Conservation (phyloP, 1,140 invertebrate genomes). For the Rhizoglyphus robini region DNA sequence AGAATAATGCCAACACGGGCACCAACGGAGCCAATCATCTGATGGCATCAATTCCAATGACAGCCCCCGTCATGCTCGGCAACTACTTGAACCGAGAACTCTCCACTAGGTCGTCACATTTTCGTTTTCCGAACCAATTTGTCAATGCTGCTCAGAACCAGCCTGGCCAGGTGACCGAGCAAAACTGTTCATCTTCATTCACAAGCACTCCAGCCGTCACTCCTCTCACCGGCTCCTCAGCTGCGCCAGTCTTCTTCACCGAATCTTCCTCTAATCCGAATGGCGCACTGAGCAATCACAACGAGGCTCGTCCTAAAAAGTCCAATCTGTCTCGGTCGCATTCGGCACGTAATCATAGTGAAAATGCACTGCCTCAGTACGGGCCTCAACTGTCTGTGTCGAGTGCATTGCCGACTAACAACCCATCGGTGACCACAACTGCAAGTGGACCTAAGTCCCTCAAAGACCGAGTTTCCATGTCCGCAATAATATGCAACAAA, state of each 20-base stretch:
- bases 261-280: too few relatives aligned
- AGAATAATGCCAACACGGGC: too few relatives aligned
- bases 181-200: not conserved
- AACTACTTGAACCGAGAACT: not conserved
- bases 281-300: too few relatives aligned
- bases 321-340: not conserved
- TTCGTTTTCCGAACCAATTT: not conserved
- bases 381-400: not conserved
- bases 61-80: not conserved
- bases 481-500: constrained; percentile 25
- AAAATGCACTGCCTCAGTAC: not conserved
- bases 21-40: too few relatives aligned
- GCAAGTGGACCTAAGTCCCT: not conserved
- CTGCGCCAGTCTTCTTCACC: not conserved
- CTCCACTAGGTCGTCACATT: not conserved
- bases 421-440: not conserved
- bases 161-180: too few relatives aligned
- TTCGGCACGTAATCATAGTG: not conserved
- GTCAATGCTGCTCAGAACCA: too few relatives aligned
- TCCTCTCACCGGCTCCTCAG: not conserved
- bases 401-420: not conserved
- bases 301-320: too few relatives aligned
- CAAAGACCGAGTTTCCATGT: not conserved
- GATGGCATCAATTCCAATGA: not conserved
- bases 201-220: not conserved